Evolutionary conservation across 2,888 invertebrate genomes (phyloP).

Genomic region (Nomada ruficornis): DNA sequence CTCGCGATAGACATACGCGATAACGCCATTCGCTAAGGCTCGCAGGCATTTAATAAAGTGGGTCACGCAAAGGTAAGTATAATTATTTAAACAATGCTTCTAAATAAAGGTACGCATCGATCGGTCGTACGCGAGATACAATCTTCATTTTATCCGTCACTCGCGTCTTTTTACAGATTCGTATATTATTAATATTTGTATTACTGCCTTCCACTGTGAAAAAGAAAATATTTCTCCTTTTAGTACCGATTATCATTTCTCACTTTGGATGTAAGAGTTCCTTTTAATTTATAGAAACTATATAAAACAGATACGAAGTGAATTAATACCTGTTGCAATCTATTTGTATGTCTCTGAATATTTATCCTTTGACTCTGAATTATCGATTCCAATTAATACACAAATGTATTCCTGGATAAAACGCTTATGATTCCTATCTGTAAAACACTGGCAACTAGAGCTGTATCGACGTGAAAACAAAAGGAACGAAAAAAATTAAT

Average conservation of each 20-base stretch:
- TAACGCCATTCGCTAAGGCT: constrained; percentile 10
- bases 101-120: neutral
- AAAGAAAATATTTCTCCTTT: neutral
- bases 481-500: neutral
- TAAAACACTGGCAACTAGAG: neutral
- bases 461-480: neutral
- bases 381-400: neutral
- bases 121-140: neutral
- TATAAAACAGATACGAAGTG: too few species aligned
- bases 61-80: too few species aligned
- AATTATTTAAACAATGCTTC: neutral
- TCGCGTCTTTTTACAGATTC: neutral
- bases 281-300: neutral
- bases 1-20: too few species aligned
- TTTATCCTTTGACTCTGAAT: neutral
- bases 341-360: neutral
- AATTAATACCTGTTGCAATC: too few species aligned
- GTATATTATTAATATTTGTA: neutral
- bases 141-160: neutral
- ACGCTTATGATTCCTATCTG: neutral
- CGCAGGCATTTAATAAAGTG: neutral
- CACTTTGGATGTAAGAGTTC: neutral
- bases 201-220: neutral
- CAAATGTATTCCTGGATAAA: neutral
- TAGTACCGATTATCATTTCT: neutral